These are phyloP conservation scores for Lysiphlebus fabarum DNA, from an alignment of 1,140 invertebrate species.

Conservation along the genomic window DNA sequence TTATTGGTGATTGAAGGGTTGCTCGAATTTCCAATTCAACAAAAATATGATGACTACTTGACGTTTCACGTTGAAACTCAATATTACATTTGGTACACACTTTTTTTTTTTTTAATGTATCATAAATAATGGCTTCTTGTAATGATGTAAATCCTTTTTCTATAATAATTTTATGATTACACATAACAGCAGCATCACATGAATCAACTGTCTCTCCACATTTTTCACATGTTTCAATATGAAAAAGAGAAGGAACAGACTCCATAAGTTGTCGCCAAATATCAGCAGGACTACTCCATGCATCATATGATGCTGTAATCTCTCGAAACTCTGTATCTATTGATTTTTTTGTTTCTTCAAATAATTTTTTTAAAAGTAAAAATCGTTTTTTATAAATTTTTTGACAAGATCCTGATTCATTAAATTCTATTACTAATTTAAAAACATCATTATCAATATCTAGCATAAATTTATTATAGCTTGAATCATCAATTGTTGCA, in stretches of 20 bases:
- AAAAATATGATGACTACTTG: neutral
- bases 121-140: neutral
- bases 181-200: neutral
- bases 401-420: neutral
- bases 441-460: neutral
- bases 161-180: neutral
- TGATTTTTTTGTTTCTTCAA: neutral
- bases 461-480: neutral
- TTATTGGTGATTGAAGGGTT: neutral
- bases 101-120: neutral
- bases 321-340: neutral
- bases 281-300: neutral
- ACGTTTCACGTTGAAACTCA: neutral
- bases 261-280: neutral
- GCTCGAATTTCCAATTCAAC: neutral
- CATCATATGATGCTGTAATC: neutral
- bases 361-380: neutral
- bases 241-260: neutral
- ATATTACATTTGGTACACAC: neutral
- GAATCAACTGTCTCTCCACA: neutral
- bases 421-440: neutral
- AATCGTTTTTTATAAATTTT: neutral
- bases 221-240: neutral
- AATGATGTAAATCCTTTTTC: neutral
- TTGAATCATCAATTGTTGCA: neutral